Base-by-base conservation (phyloP, 2,797 vertebrate species). In the Lacerta viridis region DNA sequence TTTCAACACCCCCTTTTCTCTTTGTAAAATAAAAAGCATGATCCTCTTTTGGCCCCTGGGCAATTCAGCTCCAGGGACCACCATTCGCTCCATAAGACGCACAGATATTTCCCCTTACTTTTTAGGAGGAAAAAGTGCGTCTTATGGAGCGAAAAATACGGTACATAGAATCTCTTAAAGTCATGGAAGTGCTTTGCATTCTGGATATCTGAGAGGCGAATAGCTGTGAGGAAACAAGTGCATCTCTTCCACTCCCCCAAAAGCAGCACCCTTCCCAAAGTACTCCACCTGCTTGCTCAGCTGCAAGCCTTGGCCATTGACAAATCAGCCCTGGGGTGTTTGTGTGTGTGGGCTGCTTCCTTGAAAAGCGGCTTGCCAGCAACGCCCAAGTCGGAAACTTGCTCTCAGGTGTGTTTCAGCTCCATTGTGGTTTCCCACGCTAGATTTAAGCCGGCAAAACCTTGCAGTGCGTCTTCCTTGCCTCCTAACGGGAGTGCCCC, bases 321-420 rank as follows among this genome's bases (percentile, higher is more conserved):
- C 68, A 69, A 71, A n/a, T 82, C 50, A 78, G 33, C 33, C 18
- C 25, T 36, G 20, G 68, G 50, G 3, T 55, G 50, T 55, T 55
- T 55, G 50, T 15, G 50, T 23, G 61, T 36, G 71, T 4, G 23
- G 8, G 15, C 33, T 7, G 66, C 36, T 71, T 10, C 11, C 83
- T 69, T 17, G 64, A 27, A 81, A 55, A 50, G 15, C 94, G 92
- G 92, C 46, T 39, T 72, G 91, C 94, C 93, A 95, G 93, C 93
- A 93, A 95, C 89, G 86, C 90, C 83, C 84, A n/a, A 39, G 59
- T 64, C 4, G 43, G 71, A 72, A 43, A n/a, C 29, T 61, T 61
- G 59, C 84, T 55, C 23, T 1, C 0, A 36, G 89, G 88, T 66
- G 76, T 87, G 3, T 87, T 91, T 76, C 85, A 93, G 91, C 92